Base-by-base conservation (phyloP, 1,140 invertebrate species). In the Listronotus bonariensis region DNA sequence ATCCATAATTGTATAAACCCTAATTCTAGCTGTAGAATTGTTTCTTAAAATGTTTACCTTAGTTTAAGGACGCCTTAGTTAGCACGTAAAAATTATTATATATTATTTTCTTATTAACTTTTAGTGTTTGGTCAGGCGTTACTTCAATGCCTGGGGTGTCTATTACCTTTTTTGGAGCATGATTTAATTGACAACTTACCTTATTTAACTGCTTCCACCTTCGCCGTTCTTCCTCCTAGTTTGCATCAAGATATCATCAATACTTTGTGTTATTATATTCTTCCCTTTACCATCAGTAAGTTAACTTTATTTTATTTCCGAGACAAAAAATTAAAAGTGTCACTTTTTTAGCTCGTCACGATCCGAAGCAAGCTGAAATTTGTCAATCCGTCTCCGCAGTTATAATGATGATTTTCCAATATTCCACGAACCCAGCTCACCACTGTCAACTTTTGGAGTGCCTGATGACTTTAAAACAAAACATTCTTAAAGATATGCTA, bases 331-430 rank as follows among this genome's bases (percentile, higher is more conserved):
- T 36, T 34, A 43, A 36, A 48, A 36, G 6, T 18, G 43, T 46
- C 20, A 53, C n/a, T 31, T 45, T 79, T 78, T 45, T 68, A 91
- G 89, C 85, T 8, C 84, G 90, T 48, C 85, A 84, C 70, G 86
- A 87, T 71, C 87, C 88, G 62, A 84, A 85, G 65, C 88, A 91
- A 72, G 91, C 91, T 72, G 95, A 96, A 78, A 92, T 94, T 6
- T 90, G 88, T 70, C 92, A 95, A 74, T 97, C 95, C 7, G 89
- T 97, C 7, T 90, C 96, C 10, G 93, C 95, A 11, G 92, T 99
- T 51, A 89, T 99, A 38, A 98, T 98, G 90, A 92, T 98, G 86
- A 90, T 99, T 12, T 92, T 99, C 76, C 96, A 99, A 76, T 96
- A 98, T 79, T 96, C 95, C 6, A 89, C 86, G 60, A 96, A 96